Evolutionary conservation across 1,140 invertebrate genomes (phyloP), one percentile per base, ranked within the genome.

Genomic region (Patella vulgata): DNA sequence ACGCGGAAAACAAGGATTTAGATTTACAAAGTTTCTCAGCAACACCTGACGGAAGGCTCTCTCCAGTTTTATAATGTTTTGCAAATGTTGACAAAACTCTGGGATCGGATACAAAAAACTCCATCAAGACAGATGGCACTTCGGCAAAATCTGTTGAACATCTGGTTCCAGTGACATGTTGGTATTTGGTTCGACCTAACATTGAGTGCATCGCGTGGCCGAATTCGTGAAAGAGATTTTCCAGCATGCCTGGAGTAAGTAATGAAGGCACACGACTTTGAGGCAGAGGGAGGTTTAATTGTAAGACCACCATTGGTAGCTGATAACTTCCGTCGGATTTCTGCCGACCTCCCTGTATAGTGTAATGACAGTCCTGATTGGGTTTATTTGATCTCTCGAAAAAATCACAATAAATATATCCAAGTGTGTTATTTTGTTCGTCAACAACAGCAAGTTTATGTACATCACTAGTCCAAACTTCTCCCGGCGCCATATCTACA

Each of bases 161-260:
- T 63, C 98, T 87, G 0, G 98, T 99, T 62, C 87, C 85, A 27
- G 95, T 95, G 19, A 98, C 93, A 85, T 99, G 97, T 85, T 99
- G 97, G 86, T 98, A 96, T 59, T 90, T 88, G 0, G 97, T 97
- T 68, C 81, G 88, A 8, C 80, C 97, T 53, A 99, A 82, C 95
- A 99, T 99, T 5, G 97, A 99, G 85, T 99, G 98, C 87, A 99
- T 91, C 6, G 97, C 98, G 86, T 99, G 98, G 0, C 97, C 97
- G 91, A 98, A 93, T 87, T 99, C 97, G 80, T 99, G 98, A 84
- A 99, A 99, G 30, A 99, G 85, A 86, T 98, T 99, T 81, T 99
- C 96, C 12, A 98, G 90, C 69, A 80, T 77, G 19, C 89, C 87
- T 0, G 93, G 92, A 36, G 89, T 90, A 23, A 99, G 85, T 39